Evolutionary conservation across 2,113 vertebrate genomes (phyloP).

Genomic region (Syngnathus floridae): DNA sequence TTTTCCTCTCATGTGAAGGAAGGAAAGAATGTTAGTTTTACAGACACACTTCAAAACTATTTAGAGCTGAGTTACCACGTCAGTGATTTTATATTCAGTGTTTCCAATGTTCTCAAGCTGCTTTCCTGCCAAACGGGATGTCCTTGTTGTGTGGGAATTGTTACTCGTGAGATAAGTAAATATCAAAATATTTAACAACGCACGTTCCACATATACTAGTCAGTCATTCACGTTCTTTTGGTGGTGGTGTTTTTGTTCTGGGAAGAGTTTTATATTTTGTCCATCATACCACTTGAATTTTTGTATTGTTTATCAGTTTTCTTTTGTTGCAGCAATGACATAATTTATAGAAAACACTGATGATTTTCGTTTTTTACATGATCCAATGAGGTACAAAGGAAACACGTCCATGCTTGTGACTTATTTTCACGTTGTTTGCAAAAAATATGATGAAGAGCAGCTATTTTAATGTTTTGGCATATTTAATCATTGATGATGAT

Average conservation of each 20-base stretch:
- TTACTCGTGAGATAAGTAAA: constrained; percentile 29
- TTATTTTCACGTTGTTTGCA: constrained; percentile 9
- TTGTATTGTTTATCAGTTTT: constrained; percentile 20
- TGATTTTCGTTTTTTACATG: constrained; percentile 3
- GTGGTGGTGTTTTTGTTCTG: constrained; percentile 30
- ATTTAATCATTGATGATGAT: constrained; percentile 5
- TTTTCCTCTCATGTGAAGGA: constrained; percentile 10
- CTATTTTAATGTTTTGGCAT: constrained; percentile 14
- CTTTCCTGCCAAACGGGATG: constrained; percentile 52
- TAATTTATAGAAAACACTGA: constrained; percentile 10
- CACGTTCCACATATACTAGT: constrained; percentile 22
- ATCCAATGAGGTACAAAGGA: constrained; percentile 7
- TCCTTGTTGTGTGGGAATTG: constrained; percentile 48
- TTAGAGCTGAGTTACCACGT: constrained; percentile 29
- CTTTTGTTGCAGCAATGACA: constrained; percentile 5
- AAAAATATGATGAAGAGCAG: constrained; percentile 1
- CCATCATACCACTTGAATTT: constrained; percentile 18
- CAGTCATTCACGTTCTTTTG: constrained; percentile 45
- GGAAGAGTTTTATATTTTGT: constrained; percentile 53
- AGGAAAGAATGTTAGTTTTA: constrained; percentile 32
- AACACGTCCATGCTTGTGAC: constrained; percentile 3
- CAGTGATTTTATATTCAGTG: constrained; percentile 54
- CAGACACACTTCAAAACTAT: constrained; percentile 19
- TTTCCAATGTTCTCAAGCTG: constrained; percentile 55
- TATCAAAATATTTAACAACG: constrained; percentile 49